These are phyloP conservation scores for Formica selysi DNA, from an alignment of 1,140 invertebrate genomes.

Conservation along the genomic window DNA sequence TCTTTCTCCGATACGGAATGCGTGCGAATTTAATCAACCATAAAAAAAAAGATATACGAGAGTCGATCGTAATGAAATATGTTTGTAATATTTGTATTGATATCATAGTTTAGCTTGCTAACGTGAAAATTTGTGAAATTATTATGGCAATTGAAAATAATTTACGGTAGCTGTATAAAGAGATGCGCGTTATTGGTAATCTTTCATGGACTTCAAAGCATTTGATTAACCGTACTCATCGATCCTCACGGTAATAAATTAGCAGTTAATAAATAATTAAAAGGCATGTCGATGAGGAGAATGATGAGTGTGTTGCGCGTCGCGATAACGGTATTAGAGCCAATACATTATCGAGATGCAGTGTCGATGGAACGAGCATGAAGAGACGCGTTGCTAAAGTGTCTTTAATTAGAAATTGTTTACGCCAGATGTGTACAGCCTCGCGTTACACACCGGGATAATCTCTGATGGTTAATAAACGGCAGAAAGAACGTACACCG, in stretches of 20 bases:
- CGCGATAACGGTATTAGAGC: slow-evolving; percentile 38
- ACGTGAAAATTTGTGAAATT: slow-evolving; percentile 22
- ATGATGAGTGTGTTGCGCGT: slow-evolving; percentile 49
- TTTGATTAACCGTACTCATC: slow-evolving; percentile 13
- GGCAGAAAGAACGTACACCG: slow-evolving; percentile 49
- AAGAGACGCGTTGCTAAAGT: slow-evolving; percentile 23
- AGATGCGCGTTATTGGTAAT: slow-evolving; percentile 5
- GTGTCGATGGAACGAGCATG: not conserved
- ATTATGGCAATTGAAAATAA: not conserved
- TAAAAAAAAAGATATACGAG: not conserved
- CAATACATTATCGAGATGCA: slow-evolving; percentile 40
- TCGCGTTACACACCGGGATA: slow-evolving; percentile 20
- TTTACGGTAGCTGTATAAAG: slow-evolving; percentile 18
- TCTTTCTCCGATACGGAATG: not conserved
- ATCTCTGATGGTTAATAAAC: slow-evolving; percentile 67
- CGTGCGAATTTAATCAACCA: slow-evolving; percentile 10
- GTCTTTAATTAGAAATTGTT: slow-evolving; percentile 62
- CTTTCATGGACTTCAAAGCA: slow-evolving; percentile 12
- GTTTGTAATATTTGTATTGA: slow-evolving; percentile 1
- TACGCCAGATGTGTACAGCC: slow-evolving; percentile 25
- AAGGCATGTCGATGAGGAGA: slow-evolving; percentile 27
- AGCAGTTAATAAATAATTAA: slow-evolving; percentile 54
- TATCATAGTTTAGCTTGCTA: not conserved
- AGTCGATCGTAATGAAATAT: not conserved
- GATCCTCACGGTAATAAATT: slow-evolving; percentile 48